Evolutionary conservation across 2,888 invertebrate genomes (phyloP), one percentile per base, ranked within the genome.

Genomic region (Thymelicus acteon): DNA sequence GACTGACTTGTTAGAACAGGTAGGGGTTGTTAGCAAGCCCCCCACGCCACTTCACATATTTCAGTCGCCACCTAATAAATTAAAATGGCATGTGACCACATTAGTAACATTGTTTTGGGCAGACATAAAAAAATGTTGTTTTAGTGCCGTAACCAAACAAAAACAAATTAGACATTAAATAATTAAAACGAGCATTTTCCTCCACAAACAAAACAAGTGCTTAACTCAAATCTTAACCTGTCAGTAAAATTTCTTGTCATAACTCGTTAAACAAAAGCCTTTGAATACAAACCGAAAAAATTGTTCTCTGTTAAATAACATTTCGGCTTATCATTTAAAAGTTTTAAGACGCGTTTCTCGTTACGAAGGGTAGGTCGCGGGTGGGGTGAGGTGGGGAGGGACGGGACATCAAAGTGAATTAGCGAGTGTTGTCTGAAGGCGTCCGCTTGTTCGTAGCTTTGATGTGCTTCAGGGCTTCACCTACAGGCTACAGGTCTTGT

Each of bases 341-440:
- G 82, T 91, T 91, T 90, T 88, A 89, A 89, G 90, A 87, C 87
- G 85, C 85, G 85, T 92, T 91, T 89, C 91, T 91, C 90, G 89
- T 90, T 89, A 90, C 85, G 80, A 80, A 31, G 78, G 77, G 78
- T 73, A 70, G 72, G 74, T 58, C 40, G 12, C 31, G 54, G 58
- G 31, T 8, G 44, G 47, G 58, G 58, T 57, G 61, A 44, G 49
- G 15, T 73, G 80, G 80, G 80, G 82, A 77, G 79, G 76, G 82
- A 82, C 85, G 89, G 88, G 85, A 92, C 91, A 92, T 93, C 92
- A 93, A 93, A 93, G 93, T 88, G 92, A 93, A 93, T 93, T 93
- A 93, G 88, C 90, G 90, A 92, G 90, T 91, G 92, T 92, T 93
- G 92, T 92, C 91, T 92, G 87, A 89, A 92, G 92, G 93, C 89